Conservation (phyloP, 2,797 vertebrate genomes). For the Oreochromis grahami region DNA sequence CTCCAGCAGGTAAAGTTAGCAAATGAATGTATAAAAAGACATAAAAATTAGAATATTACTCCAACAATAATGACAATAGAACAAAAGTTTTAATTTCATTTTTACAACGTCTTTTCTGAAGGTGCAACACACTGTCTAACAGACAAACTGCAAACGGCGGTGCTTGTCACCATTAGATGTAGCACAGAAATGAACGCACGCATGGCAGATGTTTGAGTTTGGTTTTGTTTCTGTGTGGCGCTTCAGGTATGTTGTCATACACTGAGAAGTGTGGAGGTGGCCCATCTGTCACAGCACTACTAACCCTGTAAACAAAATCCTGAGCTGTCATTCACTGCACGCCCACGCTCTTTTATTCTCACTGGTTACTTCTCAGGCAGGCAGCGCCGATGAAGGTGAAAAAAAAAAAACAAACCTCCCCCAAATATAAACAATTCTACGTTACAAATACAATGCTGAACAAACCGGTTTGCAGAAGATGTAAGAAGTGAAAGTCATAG, state of each 20-base stretch:
- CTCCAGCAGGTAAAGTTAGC: not conserved
- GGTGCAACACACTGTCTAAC: not conserved
- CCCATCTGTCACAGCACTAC: conserved; percentile 58
- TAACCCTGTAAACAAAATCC: conserved; percentile 57
- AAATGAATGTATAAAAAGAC: not conserved
- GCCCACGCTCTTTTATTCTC: conserved; percentile 20
- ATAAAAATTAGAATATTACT: not conserved
- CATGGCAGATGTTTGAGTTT: conserved; percentile 18
- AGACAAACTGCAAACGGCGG: not conserved
- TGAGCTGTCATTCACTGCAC: conserved; percentile 56
- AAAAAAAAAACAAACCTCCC: not conserved
- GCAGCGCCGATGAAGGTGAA: not conserved
- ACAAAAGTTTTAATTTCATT: not conserved
- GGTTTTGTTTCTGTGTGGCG: conserved; percentile 19
- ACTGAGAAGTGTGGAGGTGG: conserved; percentile 57
- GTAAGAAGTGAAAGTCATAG: not conserved
- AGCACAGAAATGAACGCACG: not conserved
- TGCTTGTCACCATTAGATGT: not conserved
- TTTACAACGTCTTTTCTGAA: not conserved
- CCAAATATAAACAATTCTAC: not conserved
- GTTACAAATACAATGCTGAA: not conserved
- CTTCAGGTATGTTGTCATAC: conserved; percentile 58
- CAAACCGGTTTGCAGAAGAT: not conserved
- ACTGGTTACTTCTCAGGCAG: not conserved
- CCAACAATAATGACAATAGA: not conserved